These are phyloP conservation scores for Parochlus steinenii DNA, from an alignment of 2,888 invertebrate genomes.

Conservation along the genomic window DNA sequence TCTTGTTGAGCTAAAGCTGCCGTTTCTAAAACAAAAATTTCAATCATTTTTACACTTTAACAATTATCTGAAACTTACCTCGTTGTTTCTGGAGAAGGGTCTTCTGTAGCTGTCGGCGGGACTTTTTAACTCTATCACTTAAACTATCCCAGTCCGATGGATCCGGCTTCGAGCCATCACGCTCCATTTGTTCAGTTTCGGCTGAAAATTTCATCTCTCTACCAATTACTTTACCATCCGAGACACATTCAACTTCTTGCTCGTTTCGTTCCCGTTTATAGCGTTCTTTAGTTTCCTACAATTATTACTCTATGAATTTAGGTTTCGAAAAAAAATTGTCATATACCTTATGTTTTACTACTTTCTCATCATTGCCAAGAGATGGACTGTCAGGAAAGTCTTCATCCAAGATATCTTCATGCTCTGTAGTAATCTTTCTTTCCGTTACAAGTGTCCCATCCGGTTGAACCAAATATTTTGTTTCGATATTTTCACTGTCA, in stretches of 20 bases:
- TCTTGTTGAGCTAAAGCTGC: constrained; percentile 30
- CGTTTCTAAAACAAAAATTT: background rate
- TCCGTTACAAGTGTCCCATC: constrained; percentile 79
- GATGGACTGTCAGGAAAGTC: constrained; percentile 41
- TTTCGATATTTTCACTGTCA: constrained; percentile 70
- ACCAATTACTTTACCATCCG: constrained; percentile 62
- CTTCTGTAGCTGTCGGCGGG: constrained; percentile 34
- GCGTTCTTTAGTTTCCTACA: constrained; percentile 38
- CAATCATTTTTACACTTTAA: background rate
- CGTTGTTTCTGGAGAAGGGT: constrained; percentile 33
- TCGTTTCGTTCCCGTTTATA: constrained; percentile 61
- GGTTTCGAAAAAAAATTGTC: background rate
- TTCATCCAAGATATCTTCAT: constrained; percentile 69
- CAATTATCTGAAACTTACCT: constrained; percentile 25
- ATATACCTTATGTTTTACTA: constrained; percentile 23
- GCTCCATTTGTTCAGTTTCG: constrained; percentile 65
- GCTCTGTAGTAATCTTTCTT: constrained; percentile 64
- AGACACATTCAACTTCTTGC: constrained; percentile 66
- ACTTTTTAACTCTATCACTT: constrained; percentile 54
- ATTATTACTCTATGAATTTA: background rate
- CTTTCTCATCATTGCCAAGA: constrained; percentile 23
- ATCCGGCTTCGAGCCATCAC: constrained; percentile 47
- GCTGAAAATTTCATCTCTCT: constrained; percentile 68
- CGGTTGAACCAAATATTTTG: constrained; percentile 56
- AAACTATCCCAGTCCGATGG: constrained; percentile 59